Conservation (phyloP, 64 coral and sea anemone genomes). For the Pocillopora damicornis region DNA sequence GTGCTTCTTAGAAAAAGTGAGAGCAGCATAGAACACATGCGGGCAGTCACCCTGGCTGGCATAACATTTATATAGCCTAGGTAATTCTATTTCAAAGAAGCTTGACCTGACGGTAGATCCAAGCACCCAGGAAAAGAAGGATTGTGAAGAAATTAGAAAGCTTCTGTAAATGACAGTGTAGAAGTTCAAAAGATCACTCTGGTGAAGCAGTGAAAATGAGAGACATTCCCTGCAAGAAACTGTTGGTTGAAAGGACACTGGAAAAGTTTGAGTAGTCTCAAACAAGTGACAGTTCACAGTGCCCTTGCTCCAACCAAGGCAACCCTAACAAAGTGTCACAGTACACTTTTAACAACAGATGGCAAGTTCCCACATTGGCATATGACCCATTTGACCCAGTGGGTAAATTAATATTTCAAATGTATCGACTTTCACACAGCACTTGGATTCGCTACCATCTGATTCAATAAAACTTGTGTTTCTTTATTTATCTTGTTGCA, state of each 20-base stretch:
- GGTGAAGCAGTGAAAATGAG: constrained; percentile 33
- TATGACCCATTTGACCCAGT: too few species aligned
- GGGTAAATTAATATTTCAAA: too few species aligned
- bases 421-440: too few species aligned
- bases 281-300: background rate
- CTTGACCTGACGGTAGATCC: constrained; percentile 8
- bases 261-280: constrained; percentile 16
- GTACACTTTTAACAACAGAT: background rate
- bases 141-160: constrained; percentile 35
- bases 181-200: background rate
- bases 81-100: background rate
- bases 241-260: constrained; percentile 44
- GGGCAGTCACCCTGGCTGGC: background rate
- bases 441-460: too few species aligned
- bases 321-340: background rate
- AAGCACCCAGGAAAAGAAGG: constrained; percentile 21
- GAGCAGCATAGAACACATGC: background rate
- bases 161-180: constrained; percentile 42
- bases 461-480: too few species aligned
- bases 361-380: too few species aligned
- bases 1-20: background rate
- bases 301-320: background rate
- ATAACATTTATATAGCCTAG: background rate
- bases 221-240: constrained; percentile 37
- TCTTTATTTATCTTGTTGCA: too few species aligned